A percentile compares a stretch with the other conserved stretches of the same genome.
Evolutionary conservation across 2,888 invertebrate species (phyloP).

Genomic region (Clostera curtula): DNA sequence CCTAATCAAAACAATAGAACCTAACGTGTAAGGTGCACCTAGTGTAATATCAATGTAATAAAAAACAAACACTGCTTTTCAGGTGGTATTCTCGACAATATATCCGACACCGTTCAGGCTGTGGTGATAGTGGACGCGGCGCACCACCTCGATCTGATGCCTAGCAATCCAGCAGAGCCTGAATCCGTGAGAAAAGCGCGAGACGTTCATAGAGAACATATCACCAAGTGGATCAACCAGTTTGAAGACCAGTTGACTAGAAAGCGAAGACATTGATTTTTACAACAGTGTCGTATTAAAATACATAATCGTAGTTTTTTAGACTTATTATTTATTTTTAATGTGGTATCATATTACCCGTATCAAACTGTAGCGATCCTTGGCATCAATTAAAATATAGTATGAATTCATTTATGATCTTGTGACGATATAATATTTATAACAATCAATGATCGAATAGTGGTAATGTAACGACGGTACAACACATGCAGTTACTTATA

Average conservation of each 20-base stretch:
- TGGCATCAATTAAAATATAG: too few relatives aligned
- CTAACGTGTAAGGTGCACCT: too few relatives aligned
- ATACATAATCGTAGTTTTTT: neutral
- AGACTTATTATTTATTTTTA: slow-evolving; percentile 7
- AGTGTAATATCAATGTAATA: too few relatives aligned
- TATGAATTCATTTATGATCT: too few relatives aligned
- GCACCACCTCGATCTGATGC: slow-evolving; percentile 89
- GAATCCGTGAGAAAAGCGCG: slow-evolving; percentile 78
- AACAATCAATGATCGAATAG: too few relatives aligned
- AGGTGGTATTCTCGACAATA: slow-evolving; percentile 81
- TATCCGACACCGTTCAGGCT: slow-evolving; percentile 78
- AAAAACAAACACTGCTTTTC: too few relatives aligned
- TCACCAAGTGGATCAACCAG: slow-evolving; percentile 74
- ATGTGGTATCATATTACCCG: neutral
- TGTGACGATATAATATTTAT: too few relatives aligned
- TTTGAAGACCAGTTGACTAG: slow-evolving; percentile 17
- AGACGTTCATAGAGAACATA: slow-evolving; percentile 75
- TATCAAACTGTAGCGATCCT: too few relatives aligned
- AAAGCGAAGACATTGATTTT: slow-evolving; percentile 12
- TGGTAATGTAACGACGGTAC: too few relatives aligned
- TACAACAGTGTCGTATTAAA: slow-evolving; percentile 2
- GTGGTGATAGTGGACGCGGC: slow-evolving; percentile 88
- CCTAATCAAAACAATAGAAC: too few relatives aligned
- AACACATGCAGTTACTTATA: too few relatives aligned
- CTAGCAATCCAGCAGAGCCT: slow-evolving; percentile 78